A percentile compares a stretch with the other conserved stretches of the same genome.
phyloP scores from a whole-genome alignment of 2,797 vertebrate genomes.

The Florisuga fusca region DNA sequence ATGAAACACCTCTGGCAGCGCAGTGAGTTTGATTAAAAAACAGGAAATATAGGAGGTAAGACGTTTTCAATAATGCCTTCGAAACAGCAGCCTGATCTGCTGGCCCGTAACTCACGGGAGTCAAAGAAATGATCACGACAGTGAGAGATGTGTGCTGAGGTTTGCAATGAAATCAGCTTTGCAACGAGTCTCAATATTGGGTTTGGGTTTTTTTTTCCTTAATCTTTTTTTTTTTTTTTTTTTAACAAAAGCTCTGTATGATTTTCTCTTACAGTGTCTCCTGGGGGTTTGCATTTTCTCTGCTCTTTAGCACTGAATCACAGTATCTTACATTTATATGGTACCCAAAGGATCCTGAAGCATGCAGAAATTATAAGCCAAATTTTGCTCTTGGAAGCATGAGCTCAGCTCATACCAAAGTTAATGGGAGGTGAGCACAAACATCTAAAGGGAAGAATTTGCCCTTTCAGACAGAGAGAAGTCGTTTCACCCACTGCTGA shows the following conservation, averaged over 20 bases:
- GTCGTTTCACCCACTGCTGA: conserved; percentile 13
- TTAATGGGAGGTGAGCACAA: conserved; percentile 63
- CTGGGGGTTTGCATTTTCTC: conserved; percentile 36
- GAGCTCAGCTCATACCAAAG: conserved; percentile 66
- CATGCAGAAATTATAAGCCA: conserved; percentile 62
- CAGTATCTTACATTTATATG: conserved; percentile 52
- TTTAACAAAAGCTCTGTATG: conserved; percentile 8
- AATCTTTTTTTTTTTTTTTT: not conserved
- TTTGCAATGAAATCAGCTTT: conserved; percentile 4
- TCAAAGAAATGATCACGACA: fast-evolving
- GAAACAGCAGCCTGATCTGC: not conserved
- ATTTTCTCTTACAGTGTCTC: conserved; percentile 26
- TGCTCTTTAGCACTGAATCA: conserved; percentile 55
- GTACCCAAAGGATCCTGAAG: conserved; percentile 45
- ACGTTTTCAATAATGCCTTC: conserved; percentile 30
- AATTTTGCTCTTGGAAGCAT: conserved; percentile 61
- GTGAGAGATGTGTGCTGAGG: not conserved
- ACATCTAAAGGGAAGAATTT: conserved; percentile 58
- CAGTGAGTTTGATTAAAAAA: conserved; percentile 69
- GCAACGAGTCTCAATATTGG: not conserved
- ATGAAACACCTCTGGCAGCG: conserved; percentile 73
- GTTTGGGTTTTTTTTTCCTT: not conserved
- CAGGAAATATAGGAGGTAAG: conserved; percentile 53
- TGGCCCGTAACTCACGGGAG: not conserved
- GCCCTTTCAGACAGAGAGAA: conserved; percentile 51